Evolutionary conservation across 2,113 vertebrate genomes (phyloP), one percentile per base, ranked within the genome.

Genomic region (Delphinapterus leucas): DNA sequence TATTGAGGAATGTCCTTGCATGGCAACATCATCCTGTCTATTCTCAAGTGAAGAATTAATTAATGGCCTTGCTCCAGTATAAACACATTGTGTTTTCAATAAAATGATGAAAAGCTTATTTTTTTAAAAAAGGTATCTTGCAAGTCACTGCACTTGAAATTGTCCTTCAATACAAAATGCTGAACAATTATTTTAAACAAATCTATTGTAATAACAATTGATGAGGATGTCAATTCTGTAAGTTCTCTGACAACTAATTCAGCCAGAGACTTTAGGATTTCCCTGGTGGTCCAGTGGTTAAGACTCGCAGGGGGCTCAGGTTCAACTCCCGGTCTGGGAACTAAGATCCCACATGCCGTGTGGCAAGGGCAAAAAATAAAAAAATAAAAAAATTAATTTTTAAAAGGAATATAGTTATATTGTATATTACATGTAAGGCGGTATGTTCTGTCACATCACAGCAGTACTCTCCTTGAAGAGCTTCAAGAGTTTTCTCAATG

Each of bases 151-250:
- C 44, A 53, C 26, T 84, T 55, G 33, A 94, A 60, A 86, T 73
- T 70, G 47, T 53, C 86, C 61, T 95, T 93, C 47, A 93, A 26
- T 49, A 90, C 18, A 94, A 88, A 94, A 85, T 25, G 70, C 41
- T 86, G 84, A 82, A 63, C 36, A 92, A 65, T 83, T 89, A 80
- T 87, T 88, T 93, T 74, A 93, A 95, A 79, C 49, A 82, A 85
- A 91, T 63, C 20, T 61, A 25, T 71, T 38, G 12, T 68, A 95
- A 53, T n/a, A 77, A 55, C 53, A 74, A 63, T n/a, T 44, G 47
- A 81, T 4, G 15, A 47, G 8, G 21, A n/a, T 20, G 38, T 82
- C 85, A 96, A 70, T 83, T 76, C 79, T 60, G 18, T 9, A 33
- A 0, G 26, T 89, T 81, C 17, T 94, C 60, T 86, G 71, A 77